These are phyloP conservation scores for Panzeria rudis DNA, from an alignment of 2,888 invertebrate genomes.

Conservation along the genomic window DNA sequence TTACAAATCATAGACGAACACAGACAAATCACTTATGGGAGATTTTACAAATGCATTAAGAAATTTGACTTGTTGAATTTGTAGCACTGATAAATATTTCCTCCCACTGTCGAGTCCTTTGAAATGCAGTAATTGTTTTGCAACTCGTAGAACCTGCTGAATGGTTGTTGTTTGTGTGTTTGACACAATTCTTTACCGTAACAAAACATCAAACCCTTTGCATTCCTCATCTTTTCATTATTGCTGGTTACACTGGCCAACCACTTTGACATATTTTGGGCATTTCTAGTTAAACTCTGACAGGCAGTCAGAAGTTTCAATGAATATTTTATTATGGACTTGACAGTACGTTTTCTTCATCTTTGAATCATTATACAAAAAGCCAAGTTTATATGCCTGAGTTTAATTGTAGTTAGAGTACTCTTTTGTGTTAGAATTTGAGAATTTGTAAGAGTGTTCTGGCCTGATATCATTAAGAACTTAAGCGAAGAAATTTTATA, in stretches of 20 bases:
- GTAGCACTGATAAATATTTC: conserved; percentile 5
- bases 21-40: conserved; percentile 43
- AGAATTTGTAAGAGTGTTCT: conserved; percentile 37
- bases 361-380: conserved; percentile 36
- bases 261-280: conserved; percentile 72
- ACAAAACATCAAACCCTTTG: conserved; percentile 36
- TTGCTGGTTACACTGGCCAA: conserved; percentile 71
- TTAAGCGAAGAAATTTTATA: neutral
- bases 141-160: conserved; percentile 12
- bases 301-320: conserved; percentile 17
- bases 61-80: conserved; percentile 70
- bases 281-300: conserved; percentile 62
- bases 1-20: conserved; percentile 12
- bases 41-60: conserved; percentile 65
- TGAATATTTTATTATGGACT: conserved; percentile 52
- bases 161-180: conserved; percentile 5
- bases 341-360: conserved; percentile 40
- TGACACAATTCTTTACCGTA: neutral
- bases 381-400: neutral
- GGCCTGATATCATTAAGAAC: conserved; percentile 45
- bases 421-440: conserved; percentile 52
- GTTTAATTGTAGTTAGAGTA: conserved; percentile 24
- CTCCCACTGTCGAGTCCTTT: conserved; percentile 2
- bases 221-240: conserved; percentile 25
- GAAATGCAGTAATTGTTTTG: conserved; percentile 59